A percentile compares a stretch with the other conserved stretches of the same genome.
phyloP scores from a whole-genome alignment of 2,797 vertebrate genomes.

The Silurus aristotelis region DNA sequence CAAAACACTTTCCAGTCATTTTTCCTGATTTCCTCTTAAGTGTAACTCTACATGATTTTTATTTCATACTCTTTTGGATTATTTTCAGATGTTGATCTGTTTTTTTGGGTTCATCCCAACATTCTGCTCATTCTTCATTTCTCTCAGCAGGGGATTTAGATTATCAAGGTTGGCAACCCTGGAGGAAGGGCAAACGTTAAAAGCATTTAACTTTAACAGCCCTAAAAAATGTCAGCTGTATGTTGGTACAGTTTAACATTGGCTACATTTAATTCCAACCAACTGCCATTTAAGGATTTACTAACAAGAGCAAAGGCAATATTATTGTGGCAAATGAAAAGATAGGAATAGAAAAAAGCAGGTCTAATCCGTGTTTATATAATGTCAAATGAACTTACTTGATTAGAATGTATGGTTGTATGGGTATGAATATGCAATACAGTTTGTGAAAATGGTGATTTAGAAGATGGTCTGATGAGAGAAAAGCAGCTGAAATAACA shows the following conservation, averaged over 20 bases:
- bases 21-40: slow-evolving; percentile 14
- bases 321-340: slow-evolving; percentile 27
- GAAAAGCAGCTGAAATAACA: slow-evolving; percentile 45
- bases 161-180: slow-evolving; percentile 27
- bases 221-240: slow-evolving; percentile 21
- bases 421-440: slow-evolving; percentile 26
- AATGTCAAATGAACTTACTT: slow-evolving; percentile 17
- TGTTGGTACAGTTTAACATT: slow-evolving; percentile 7
- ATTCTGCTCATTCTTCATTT: slow-evolving; percentile 35
- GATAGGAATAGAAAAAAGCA: slow-evolving; percentile 32
- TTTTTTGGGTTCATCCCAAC: slow-evolving; percentile 28
- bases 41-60: slow-evolving; percentile 29
- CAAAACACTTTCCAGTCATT: slow-evolving; percentile 36
- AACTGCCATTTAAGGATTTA: slow-evolving; percentile 29
- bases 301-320: slow-evolving; percentile 28
- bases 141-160: slow-evolving; percentile 30
- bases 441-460: slow-evolving; percentile 38
- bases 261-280: slow-evolving; percentile 22
- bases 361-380: slow-evolving; percentile 29
- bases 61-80: slow-evolving; percentile 43
- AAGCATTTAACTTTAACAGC: slow-evolving; percentile 21
- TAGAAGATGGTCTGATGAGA: slow-evolving; percentile 33
- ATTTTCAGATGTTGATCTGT: slow-evolving; percentile 26
- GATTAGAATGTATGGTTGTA: slow-evolving; percentile 32
- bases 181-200: slow-evolving; percentile 10